These are phyloP conservation scores for Macrocentrus cingulum DNA, from an alignment of 1,140 invertebrate genomes.

Conservation along the genomic window DNA sequence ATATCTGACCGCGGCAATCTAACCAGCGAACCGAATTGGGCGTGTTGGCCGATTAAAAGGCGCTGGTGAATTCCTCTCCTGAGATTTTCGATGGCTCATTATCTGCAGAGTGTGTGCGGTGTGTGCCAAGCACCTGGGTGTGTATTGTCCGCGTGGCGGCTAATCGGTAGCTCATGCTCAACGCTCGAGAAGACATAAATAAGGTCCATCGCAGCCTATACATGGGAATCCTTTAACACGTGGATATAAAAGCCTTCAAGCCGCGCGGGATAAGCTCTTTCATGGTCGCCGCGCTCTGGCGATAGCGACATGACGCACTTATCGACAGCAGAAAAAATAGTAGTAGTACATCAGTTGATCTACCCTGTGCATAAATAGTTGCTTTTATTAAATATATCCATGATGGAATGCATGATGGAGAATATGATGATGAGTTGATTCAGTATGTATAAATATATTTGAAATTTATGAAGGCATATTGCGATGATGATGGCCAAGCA, in stretches of 20 bases:
- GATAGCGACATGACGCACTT: too few species aligned
- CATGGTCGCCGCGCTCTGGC: slow-evolving; percentile 26
- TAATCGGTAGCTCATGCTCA: slow-evolving; percentile 50
- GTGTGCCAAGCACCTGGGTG: slow-evolving; percentile 10
- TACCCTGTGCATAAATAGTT: too few species aligned
- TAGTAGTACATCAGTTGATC: too few species aligned
- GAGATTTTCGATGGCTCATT: too few species aligned
- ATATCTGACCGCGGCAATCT: slow-evolving; percentile 24
- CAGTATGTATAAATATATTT: too few species aligned
- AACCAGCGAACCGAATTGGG: slow-evolving; percentile 30
- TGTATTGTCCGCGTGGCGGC: slow-evolving; percentile 31
- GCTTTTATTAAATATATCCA: too few species aligned
- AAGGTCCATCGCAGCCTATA: slow-evolving; percentile 52
- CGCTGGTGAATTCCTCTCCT: slow-evolving; percentile 5
- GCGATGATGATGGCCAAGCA: too few species aligned
- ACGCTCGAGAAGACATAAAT: slow-evolving; percentile 49
- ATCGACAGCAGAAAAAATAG: too few species aligned
- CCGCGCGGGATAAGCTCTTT: slow-evolving; percentile 23
- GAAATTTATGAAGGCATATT: too few species aligned
- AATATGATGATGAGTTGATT: too few species aligned
- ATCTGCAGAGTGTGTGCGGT: background rate
- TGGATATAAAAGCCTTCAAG: slow-evolving; percentile 25
- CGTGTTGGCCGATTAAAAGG: slow-evolving; percentile 9
- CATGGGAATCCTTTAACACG: slow-evolving; percentile 56
- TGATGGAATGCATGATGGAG: too few species aligned